These are phyloP conservation scores for Phenganax stokvisi DNA, from an alignment of 92 coral and sea anemone genomes.

Conservation along the genomic window DNA sequence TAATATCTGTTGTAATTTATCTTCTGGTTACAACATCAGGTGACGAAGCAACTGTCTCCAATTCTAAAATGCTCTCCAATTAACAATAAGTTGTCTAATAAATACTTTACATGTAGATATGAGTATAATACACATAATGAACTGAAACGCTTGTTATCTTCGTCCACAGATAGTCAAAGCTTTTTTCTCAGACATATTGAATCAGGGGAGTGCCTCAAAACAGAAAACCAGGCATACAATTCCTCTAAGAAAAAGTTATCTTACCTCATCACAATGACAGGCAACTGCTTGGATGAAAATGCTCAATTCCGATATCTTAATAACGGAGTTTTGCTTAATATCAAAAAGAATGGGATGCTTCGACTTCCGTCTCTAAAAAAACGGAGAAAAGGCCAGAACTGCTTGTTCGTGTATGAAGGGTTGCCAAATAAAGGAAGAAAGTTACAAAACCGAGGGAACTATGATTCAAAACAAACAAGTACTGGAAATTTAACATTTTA, in stretches of 20 bases:
- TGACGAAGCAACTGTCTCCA: no score
- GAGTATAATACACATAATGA: no score
- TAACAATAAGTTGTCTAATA: no score
- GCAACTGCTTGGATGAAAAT: constrained; percentile 4
- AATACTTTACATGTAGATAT: no score
- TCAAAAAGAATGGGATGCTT: not conserved
- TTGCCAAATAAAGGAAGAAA: no score
- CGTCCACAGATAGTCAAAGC: not conserved
- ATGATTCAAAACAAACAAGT: no score
- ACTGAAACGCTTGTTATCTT: no score
- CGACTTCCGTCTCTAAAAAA: not conserved
- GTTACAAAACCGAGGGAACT: no score
- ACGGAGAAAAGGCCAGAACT: not conserved
- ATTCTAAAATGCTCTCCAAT: no score
- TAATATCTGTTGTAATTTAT: no score
- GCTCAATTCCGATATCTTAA: constrained; percentile 4
- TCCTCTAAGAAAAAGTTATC: not conserved
- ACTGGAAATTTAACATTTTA: no score
- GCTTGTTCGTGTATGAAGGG: not conserved
- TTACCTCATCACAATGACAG: constrained; percentile 7
- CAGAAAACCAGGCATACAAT: not conserved
- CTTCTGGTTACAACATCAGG: no score
- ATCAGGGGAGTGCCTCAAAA: not conserved
- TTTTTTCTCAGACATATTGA: not conserved
- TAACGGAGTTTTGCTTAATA: not conserved